phyloP scores from a whole-genome alignment of 2,113 vertebrate species.

The Psammodynastes pulverulentus region DNA sequence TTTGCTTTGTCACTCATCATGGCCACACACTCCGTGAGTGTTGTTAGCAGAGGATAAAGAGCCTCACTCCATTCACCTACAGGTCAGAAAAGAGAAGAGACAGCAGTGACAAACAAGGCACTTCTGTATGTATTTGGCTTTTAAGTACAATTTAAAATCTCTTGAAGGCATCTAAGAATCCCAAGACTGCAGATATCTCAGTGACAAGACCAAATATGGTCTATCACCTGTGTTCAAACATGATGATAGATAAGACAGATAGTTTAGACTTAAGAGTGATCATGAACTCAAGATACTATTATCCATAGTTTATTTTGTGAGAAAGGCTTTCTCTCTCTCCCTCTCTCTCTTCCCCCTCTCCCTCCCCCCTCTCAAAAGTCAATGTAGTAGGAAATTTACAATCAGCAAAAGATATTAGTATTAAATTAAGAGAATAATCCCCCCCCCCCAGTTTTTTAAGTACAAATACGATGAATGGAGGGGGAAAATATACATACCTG shows the following conservation, averaged over 20 bases:
- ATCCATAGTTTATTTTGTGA: not conserved
- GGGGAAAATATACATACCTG: constrained; percentile 82
- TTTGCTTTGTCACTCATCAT: constrained; percentile 99
- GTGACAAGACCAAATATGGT: not conserved
- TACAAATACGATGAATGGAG: constrained; percentile 60
- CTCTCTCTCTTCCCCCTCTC: no score
- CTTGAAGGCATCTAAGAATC: no score
- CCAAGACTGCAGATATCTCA: not conserved
- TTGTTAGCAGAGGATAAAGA: constrained; percentile 92
- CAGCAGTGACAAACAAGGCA: constrained; percentile 11
- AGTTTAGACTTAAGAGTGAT: not conserved
- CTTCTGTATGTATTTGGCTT: not conserved
- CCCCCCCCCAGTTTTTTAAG: constrained; percentile 25
- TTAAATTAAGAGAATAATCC: constrained; percentile 1
- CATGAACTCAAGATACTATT: no score
- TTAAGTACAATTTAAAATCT: not conserved
- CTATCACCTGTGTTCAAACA: not conserved
- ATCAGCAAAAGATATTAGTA: constrained; percentile 39
- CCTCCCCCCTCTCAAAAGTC: not conserved
- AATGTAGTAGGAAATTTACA: constrained; percentile 21
- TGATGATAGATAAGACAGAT: not conserved
- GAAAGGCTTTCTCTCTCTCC: not conserved
- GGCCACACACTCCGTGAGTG: constrained; percentile 91
- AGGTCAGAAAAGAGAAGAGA: constrained; percentile 10
- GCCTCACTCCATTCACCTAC: constrained; percentile 98